phyloP scores from a whole-genome alignment of 2,113 vertebrate genomes.

The Sturnira hondurensis region DNA sequence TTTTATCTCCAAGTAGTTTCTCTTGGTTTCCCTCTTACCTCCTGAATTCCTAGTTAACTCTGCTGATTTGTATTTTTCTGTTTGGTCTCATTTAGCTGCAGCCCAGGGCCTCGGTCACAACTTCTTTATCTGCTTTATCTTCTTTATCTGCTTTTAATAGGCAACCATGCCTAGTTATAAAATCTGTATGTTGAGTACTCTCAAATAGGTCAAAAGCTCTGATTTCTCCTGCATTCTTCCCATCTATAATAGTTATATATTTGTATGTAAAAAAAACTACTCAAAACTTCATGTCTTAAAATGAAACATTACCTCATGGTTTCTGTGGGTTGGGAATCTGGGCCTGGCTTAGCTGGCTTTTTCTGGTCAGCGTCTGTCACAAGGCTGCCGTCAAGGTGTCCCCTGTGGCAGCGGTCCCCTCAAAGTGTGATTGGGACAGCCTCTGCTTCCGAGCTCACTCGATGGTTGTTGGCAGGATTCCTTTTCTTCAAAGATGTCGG shows the following conservation, averaged over 20 bases:
- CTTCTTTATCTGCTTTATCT: not conserved
- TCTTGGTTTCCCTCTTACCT: not conserved
- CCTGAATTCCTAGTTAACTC: not conserved
- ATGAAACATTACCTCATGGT: not conserved
- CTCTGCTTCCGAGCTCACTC: not conserved
- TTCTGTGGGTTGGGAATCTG: not conserved
- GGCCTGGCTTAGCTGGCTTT: not conserved
- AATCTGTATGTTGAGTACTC: not conserved
- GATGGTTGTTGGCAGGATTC: not conserved
- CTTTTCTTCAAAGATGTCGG: not conserved
- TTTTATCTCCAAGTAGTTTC: not conserved
- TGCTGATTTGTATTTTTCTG: not conserved
- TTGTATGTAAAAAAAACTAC: not conserved
- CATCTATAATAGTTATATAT: not conserved
- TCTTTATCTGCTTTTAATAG: not conserved
- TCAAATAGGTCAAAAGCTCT: not conserved
- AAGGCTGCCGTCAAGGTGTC: not conserved
- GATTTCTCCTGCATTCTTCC: not conserved
- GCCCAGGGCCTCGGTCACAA: not conserved
- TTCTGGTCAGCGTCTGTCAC: not conserved
- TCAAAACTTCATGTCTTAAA: not conserved
- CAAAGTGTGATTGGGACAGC: not conserved
- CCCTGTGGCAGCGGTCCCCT: not conserved
- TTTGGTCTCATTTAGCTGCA: not conserved
- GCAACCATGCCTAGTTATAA: not conserved